phyloP scores from a whole-genome alignment of 2,888 invertebrate species.

The Alsophila aescularia region DNA sequence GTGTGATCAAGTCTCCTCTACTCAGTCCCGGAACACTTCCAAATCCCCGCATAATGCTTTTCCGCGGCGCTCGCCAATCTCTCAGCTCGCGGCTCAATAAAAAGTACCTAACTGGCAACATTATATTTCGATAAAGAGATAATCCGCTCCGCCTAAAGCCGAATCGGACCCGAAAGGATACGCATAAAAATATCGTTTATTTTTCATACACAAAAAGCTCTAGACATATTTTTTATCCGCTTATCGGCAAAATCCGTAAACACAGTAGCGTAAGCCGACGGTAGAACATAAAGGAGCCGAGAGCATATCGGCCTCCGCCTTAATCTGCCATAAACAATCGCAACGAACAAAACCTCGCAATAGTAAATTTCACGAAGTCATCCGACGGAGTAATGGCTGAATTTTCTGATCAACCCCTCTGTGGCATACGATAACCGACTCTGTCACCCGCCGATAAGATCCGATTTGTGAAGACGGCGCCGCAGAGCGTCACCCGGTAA shows the following conservation, averaged over 20 bases:
- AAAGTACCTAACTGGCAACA: slow-evolving; percentile 21
- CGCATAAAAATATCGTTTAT: slow-evolving; percentile 52
- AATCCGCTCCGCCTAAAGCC: slow-evolving; percentile 40
- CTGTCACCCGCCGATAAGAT: slow-evolving; percentile 20
- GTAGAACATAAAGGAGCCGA: slow-evolving; percentile 55
- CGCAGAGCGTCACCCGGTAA: slow-evolving; percentile 14
- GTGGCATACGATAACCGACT: slow-evolving; percentile 17
- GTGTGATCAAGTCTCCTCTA: not conserved
- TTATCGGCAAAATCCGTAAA: slow-evolving; percentile 59
- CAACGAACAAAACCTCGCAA: slow-evolving; percentile 63
- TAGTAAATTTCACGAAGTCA: slow-evolving; percentile 70
- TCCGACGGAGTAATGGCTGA: slow-evolving; percentile 65
- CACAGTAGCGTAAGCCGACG: slow-evolving; percentile 52
- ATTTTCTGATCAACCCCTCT: slow-evolving; percentile 53
- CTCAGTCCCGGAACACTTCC: not conserved
- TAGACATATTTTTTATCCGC: slow-evolving; percentile 65
- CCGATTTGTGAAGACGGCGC: slow-evolving; percentile 13
- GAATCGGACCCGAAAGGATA: slow-evolving; percentile 33
- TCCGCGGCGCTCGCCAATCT: not conserved
- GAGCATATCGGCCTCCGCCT: slow-evolving; percentile 61
- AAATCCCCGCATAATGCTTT: not conserved
- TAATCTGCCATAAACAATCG: slow-evolving; percentile 73
- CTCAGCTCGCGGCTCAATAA: not conserved
- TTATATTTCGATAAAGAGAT: slow-evolving; percentile 53
- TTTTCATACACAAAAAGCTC: slow-evolving; percentile 56